Base-by-base conservation (phyloP, 1,140 invertebrate genomes). In the Procambarus clarkii region DNA sequence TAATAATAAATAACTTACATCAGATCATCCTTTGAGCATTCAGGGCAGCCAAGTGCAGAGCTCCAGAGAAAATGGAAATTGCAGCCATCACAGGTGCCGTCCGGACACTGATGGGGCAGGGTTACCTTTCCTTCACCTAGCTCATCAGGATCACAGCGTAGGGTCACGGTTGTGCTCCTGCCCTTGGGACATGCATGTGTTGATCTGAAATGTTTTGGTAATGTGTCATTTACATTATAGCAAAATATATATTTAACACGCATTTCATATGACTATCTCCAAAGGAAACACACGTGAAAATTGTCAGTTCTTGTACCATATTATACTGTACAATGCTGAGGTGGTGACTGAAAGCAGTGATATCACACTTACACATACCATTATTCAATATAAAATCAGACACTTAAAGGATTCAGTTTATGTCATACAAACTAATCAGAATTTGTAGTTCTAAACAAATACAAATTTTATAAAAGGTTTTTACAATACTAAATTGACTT, bases 41-140 rank as follows among this genome's bases (percentile, higher is more conserved):
- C 92, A 44, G 96, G 95, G 94, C 96, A 96, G 2, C 95, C 96
- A 79, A 93, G 94, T 21, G 93, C 91, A 60, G 95, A 95, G 87
- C 93, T 94, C 95, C 95, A 96, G 85, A 96, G 93, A 90, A 96
- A 95, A 93, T 96, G 96, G 93, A 96, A 96, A 80, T 95, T 95
- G 93, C 96, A 96, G 3, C 96, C 96, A 93, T 96, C 96, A 93
- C 96, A 96, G 2, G 96, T 96, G 4, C 95, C 96, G 94, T 96
- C 96, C 0, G 95, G 95, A 93, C 96, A 96, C 54, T 95, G 94
- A 4, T 95, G 94, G 5, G 96, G 96, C 58, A 95, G 93, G 76
- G 93, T 91, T 58, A 95, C 94, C 5, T 91, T 93, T 9, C 94
- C 95, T 64, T 94, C 93, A 44, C 94, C 94, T 45, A 94, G 93